A percentile compares a stretch with the other conserved stretches of the same genome.
Conservation (phyloP, 2,888 invertebrate species). For the Tiliacea aurago region DNA sequence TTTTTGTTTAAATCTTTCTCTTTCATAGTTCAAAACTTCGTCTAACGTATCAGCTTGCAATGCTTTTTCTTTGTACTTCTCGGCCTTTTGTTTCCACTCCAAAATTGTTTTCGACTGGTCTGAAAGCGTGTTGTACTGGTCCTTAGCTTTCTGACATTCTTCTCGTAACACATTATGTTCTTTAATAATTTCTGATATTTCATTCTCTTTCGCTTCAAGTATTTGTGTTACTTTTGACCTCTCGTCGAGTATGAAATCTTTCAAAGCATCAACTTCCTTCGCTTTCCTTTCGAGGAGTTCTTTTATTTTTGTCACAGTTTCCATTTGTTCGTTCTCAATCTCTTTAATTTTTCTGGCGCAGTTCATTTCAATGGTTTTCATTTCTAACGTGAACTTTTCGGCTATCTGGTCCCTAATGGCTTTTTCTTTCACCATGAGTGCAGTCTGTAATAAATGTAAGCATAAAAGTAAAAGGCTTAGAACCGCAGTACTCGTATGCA, state of each 20-base stretch:
- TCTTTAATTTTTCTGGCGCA: constrained; percentile 87
- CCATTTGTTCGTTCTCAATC: constrained; percentile 88
- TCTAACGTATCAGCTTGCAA: constrained; percentile 81
- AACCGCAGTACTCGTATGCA: too few relatives aligned
- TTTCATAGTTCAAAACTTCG: constrained; percentile 80
- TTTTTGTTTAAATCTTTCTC: constrained; percentile 82
- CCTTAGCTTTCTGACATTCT: constrained; percentile 82
- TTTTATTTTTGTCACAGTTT: constrained; percentile 85
- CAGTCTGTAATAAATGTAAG: constrained; percentile 81
- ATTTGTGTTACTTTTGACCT: constrained; percentile 88
- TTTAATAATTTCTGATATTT: constrained; percentile 86
- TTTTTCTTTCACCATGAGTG: constrained; percentile 89
- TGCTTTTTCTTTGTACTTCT: constrained; percentile 82
- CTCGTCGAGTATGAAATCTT: constrained; percentile 88
- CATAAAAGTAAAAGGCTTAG: too few relatives aligned
- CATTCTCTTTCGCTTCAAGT: constrained; percentile 88
- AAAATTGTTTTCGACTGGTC: constrained; percentile 61
- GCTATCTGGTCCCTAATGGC: constrained; percentile 93
- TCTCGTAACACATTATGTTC: constrained; percentile 83
- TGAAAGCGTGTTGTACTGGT: constrained; percentile 54
- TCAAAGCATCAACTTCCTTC: constrained; percentile 88
- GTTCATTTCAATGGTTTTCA: constrained; percentile 90
- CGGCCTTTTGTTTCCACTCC: constrained; percentile 83
- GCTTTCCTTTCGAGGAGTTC: constrained; percentile 88
- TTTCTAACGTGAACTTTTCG: constrained; percentile 91